These are phyloP conservation scores for Rhyzopertha dominica DNA, from an alignment of 1,140 invertebrate genomes.

Conservation along the genomic window DNA sequence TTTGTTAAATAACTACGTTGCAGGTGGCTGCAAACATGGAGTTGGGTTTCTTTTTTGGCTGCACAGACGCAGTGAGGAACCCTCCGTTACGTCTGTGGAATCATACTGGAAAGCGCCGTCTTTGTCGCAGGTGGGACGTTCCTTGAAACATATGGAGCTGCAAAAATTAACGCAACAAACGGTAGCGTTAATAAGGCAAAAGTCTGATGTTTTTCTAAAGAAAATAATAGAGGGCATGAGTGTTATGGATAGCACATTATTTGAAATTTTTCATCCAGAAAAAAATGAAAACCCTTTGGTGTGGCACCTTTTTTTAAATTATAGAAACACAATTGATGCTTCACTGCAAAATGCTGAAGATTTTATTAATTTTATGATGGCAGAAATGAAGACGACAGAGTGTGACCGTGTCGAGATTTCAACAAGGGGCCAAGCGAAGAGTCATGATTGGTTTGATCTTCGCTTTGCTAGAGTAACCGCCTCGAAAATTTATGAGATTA, in stretches of 20 bases:
- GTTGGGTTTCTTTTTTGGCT: constrained; percentile 23
- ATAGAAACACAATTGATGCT: too few relatives aligned
- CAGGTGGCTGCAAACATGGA: constrained; percentile 8
- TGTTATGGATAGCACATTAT: constrained; percentile 13
- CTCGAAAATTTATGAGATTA: constrained; percentile 40
- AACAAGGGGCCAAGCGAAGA: constrained; percentile 21
- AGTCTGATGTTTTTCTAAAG: constrained; percentile 18
- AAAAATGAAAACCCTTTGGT: constrained; percentile 1
- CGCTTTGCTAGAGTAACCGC: constrained; percentile 42
- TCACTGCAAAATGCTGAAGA: constrained; percentile 9
- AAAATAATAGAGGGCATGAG: constrained; percentile 10
- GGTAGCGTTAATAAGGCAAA: background rate
- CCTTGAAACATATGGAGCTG: constrained; percentile 21
- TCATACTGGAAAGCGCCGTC: constrained; percentile 38
- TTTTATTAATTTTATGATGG: constrained; percentile 20
- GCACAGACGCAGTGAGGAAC: constrained; percentile 31
- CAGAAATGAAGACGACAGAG: constrained; percentile 12
- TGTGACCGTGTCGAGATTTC: constrained; percentile 19
- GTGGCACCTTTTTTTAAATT: constrained; percentile 9
- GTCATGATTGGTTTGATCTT: constrained; percentile 37
- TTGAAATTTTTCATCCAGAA: constrained; percentile 5
- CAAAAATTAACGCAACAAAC: constrained; percentile 13
- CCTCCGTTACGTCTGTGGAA: constrained; percentile 27
- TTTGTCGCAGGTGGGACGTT: constrained; percentile 14
- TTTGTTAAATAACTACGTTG: background rate